These are phyloP conservation scores for Dryadula phaetusa DNA, from an alignment of 2,888 invertebrate species.

Conservation along the genomic window DNA sequence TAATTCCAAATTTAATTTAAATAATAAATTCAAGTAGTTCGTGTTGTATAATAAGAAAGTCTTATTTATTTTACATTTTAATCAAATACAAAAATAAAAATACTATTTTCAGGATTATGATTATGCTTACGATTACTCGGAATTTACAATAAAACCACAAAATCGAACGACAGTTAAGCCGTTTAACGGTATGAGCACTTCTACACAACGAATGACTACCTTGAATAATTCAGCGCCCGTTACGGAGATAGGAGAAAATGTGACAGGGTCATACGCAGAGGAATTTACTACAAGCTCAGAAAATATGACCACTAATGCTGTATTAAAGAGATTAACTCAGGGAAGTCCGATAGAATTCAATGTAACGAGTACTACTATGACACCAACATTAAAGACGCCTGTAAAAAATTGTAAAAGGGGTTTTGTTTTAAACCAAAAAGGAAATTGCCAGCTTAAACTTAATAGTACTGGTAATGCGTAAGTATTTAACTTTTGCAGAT, in stretches of 20 bases:
- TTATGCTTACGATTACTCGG: slow-evolving; percentile 89
- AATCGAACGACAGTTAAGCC: slow-evolving; percentile 74
- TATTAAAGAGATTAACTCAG: slow-evolving; percentile 46
- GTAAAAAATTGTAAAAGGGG: slow-evolving; percentile 68
- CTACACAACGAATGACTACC: slow-evolving; percentile 47
- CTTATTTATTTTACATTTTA: too few species aligned
- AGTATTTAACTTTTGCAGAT: slow-evolving; percentile 52
- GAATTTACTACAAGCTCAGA: slow-evolving; percentile 39
- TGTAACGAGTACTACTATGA: slow-evolving; percentile 44
- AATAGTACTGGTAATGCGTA: slow-evolving; percentile 73
- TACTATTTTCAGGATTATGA: slow-evolving; percentile 86
- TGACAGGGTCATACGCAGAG: slow-evolving; percentile 37
- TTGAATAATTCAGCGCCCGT: slow-evolving; percentile 55
- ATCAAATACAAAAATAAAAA: neutral
- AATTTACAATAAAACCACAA: slow-evolving; percentile 88
- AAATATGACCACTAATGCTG: slow-evolving; percentile 35
- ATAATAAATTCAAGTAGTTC: neutral
- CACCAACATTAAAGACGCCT: slow-evolving; percentile 43
- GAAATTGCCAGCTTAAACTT: slow-evolving; percentile 70
- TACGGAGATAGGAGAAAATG: slow-evolving; percentile 47
- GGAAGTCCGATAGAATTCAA: slow-evolving; percentile 46
- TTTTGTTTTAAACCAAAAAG: slow-evolving; percentile 68
- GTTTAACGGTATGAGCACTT: slow-evolving; percentile 58
- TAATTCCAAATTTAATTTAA: neutral
- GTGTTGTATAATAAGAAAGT: neutral